These are phyloP conservation scores for Pelosia muscerda DNA, from an alignment of 2,888 invertebrate genomes.

Conservation along the genomic window DNA sequence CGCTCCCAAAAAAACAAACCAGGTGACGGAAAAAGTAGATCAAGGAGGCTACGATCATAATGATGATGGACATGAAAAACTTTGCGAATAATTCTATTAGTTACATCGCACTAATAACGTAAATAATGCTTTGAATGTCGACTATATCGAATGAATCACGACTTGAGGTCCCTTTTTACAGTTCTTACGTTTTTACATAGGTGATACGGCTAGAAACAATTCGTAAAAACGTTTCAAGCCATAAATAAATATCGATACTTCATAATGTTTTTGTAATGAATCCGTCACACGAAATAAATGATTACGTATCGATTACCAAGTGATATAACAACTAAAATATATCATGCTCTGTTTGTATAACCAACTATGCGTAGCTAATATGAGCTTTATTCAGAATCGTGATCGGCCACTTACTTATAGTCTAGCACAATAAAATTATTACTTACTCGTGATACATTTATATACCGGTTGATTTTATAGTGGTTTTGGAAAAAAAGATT, in stretches of 20 bases:
- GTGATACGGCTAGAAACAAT: not conserved
- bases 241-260: not conserved
- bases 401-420: slow-evolving; percentile 18
- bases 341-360: slow-evolving; percentile 55
- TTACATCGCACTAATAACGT: too few relatives aligned
- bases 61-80: too few relatives aligned
- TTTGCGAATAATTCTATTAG: too few relatives aligned
- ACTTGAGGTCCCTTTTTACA: too few relatives aligned
- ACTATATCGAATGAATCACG: too few relatives aligned
- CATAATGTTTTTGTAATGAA: not conserved
- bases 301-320: slow-evolving; percentile 23
- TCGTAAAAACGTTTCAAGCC: not conserved
- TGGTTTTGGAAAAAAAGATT: too few relatives aligned
- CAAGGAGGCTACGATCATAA: too few relatives aligned
- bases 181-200: too few relatives aligned
- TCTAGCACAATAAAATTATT: not conserved
- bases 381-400: slow-evolving; percentile 38
- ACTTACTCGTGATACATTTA: not conserved
- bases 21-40: too few relatives aligned
- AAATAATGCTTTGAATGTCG: too few relatives aligned
- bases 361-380: slow-evolving; percentile 37
- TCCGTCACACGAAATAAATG: not conserved
- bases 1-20: too few relatives aligned
- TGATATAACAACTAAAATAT: slow-evolving; percentile 47
- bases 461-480: too few relatives aligned